Percentiles rank a stretch among this genome's conserved stretches.
These are phyloP conservation scores for Pipistrellus pygmaeus DNA, from an alignment of 2,797 vertebrate genomes.

Conservation along the genomic window DNA sequence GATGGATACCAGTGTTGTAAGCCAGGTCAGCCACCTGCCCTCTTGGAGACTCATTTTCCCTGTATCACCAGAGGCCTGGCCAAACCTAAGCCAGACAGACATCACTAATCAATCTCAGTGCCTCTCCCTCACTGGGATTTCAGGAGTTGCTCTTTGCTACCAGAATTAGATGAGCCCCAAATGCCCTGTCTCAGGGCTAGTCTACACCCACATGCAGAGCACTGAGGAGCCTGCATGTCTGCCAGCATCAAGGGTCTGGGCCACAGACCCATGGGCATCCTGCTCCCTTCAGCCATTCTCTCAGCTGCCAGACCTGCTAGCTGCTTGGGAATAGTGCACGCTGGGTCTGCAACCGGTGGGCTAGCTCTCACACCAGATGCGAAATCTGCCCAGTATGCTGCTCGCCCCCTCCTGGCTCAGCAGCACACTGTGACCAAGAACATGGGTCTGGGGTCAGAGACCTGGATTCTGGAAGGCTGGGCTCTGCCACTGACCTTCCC, in stretches of 20 bases:
- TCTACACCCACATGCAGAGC: accelerated
- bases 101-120: accelerated
- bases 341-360: not conserved
- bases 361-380: accelerated
- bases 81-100: not conserved
- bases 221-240: accelerated
- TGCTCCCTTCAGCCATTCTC: not conserved
- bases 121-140: not conserved
- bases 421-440: not conserved
- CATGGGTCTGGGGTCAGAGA: not conserved
- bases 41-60: not conserved
- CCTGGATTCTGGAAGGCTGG: not conserved
- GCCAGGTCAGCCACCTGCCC: not conserved
- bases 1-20: accelerated
- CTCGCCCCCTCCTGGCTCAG: not conserved
- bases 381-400: accelerated
- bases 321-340: not conserved
- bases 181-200: not conserved
- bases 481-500: not conserved
- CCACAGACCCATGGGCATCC: not conserved
- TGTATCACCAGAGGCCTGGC: not conserved
- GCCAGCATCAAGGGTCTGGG: not conserved
- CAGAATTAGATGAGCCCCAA: not conserved
- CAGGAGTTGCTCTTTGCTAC: not conserved
- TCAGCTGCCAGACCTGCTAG: accelerated